Conservation (phyloP, 2,797 vertebrate genomes). For the Merluccius polli region DNA sequence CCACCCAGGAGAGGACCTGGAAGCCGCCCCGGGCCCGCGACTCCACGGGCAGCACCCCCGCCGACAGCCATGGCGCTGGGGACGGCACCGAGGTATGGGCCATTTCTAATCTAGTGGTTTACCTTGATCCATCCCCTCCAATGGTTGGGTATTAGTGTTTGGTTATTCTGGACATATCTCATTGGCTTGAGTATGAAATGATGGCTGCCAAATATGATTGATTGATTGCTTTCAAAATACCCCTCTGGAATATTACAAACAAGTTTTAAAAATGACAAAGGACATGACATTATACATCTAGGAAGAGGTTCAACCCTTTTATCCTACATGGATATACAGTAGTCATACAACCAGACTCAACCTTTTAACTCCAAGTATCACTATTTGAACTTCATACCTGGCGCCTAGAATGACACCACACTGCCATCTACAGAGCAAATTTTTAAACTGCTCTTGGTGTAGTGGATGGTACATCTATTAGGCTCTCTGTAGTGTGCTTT, state of each 20-base stretch:
- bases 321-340: not conserved
- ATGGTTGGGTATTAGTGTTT: not conserved
- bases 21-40: conserved; percentile 89
- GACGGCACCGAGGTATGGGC: conserved; percentile 81
- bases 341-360: not conserved
- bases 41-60: conserved; percentile 70
- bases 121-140: too few species aligned
- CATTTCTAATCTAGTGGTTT: conserved; percentile 1
- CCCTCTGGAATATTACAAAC: not conserved
- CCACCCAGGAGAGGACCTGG: conserved; percentile 91
- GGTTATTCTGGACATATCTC: too few species aligned
- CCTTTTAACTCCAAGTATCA: not conserved
- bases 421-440: conserved; percentile 48
- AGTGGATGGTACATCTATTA: not conserved
- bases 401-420: conserved; percentile 17
- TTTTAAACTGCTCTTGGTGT: conserved; percentile 15
- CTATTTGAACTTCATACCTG: not conserved
- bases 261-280: not conserved
- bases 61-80: conserved; percentile 74
- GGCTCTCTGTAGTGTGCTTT: conserved; percentile 5
- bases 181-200: too few species aligned
- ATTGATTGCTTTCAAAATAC: not conserved
- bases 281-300: not conserved
- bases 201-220: too few species aligned
- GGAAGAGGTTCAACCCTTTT: not conserved